These are phyloP conservation scores for Trididemnum nubilum DNA, from an alignment of 23 tunicate species.

Conservation along the genomic window DNA sequence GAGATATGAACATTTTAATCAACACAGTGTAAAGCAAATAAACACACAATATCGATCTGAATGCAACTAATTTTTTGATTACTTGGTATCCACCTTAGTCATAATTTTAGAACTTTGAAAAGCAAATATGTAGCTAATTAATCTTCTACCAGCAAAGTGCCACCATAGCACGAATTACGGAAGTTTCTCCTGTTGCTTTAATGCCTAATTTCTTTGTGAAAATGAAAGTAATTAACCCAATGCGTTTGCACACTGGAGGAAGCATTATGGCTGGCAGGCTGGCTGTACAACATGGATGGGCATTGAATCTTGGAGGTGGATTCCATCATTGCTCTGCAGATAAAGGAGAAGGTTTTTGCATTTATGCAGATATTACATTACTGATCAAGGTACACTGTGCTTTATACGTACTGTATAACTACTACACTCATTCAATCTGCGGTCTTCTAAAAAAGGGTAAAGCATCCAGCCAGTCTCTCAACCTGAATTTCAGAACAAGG, in stretches of 20 bases:
- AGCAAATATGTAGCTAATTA: too few species aligned
- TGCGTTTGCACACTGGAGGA: constrained; percentile 85
- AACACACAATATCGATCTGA: too few species aligned
- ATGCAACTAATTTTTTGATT: too few species aligned
- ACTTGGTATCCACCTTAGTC: too few species aligned
- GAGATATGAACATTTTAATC: too few species aligned
- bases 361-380: constrained; percentile 70
- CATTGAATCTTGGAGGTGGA: constrained; percentile 77
- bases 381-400: constrained; percentile 43
- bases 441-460: too few species aligned
- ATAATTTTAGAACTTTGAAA: too few species aligned
- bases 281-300: constrained; percentile 76
- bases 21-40: too few species aligned
- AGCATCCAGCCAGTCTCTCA: too few species aligned
- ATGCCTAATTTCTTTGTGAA: constrained; percentile 68
- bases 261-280: constrained; percentile 63
- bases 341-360: constrained; percentile 82
- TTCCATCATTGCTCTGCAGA: constrained; percentile 72
- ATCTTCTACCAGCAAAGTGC: constrained; percentile 48
- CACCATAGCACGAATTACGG: constrained; percentile 57
- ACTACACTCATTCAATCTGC: too few species aligned
- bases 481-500: too few species aligned
- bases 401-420: too few species aligned
- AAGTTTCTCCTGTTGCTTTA: constrained; percentile 62
- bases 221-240: constrained; percentile 46